Conservation (phyloP, 92 coral and sea anemone genomes). For the Palythoa grandis region DNA sequence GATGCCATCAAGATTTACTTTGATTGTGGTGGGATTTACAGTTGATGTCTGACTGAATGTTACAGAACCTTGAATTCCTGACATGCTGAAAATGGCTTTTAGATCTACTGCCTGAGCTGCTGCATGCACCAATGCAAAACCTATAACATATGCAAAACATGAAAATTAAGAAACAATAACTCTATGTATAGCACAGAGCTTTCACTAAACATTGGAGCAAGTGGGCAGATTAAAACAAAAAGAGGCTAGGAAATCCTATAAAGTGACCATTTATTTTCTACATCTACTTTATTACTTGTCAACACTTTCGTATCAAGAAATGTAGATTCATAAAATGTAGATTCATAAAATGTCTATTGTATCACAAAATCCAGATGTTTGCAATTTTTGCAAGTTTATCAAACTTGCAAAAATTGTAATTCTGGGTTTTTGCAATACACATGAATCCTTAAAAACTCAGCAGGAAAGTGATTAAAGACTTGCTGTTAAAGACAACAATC, state of each 20-base stretch:
- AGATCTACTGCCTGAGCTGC: conserved; percentile 25
- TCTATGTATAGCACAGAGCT: neutral
- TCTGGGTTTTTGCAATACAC: too few relatives aligned
- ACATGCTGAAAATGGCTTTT: conserved; percentile 87
- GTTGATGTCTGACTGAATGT: conserved; percentile 56
- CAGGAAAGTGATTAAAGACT: neutral
- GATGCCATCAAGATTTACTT: conserved; percentile 71
- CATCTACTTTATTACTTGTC: too few relatives aligned
- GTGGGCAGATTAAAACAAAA: too few relatives aligned
- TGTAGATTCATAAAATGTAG: too few relatives aligned
- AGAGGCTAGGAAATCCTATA: too few relatives aligned
- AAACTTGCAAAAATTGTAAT: too few relatives aligned
- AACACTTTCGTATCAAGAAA: too few relatives aligned
- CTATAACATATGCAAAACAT: neutral
- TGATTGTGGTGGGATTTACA: conserved; percentile 62
- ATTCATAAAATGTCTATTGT: too few relatives aligned
- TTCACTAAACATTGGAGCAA: neutral
- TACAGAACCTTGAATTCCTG: conserved; percentile 78
- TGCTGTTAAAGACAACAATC: neutral
- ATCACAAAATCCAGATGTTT: too few relatives aligned
- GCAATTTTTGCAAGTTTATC: too few relatives aligned
- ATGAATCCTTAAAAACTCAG: too few relatives aligned
- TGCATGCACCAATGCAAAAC: neutral
- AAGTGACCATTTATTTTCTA: too few relatives aligned
- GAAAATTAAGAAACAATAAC: neutral